Evolutionary conservation across 2,888 invertebrate species (phyloP).

Genomic region (Euphydryas editha): DNA sequence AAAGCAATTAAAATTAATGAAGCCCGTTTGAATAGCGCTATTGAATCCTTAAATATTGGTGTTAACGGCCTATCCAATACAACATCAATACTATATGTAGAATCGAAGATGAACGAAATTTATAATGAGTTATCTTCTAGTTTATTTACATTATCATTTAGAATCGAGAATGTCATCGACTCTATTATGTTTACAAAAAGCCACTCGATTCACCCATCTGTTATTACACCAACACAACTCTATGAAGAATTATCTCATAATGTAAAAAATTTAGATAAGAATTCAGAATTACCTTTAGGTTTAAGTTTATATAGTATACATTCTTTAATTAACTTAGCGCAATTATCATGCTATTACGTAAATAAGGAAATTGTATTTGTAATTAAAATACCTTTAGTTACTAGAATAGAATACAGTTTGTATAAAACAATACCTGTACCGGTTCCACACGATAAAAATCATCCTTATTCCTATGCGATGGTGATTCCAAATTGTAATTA

Average conservation of each 20-base stretch:
- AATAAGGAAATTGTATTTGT: slow-evolving; percentile 29
- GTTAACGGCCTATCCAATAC: neutral
- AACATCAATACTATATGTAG: slow-evolving; percentile 1
- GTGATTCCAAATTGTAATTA: too few relatives aligned
- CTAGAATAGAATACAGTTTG: slow-evolving; percentile 19
- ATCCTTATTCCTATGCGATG: too few relatives aligned
- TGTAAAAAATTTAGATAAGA: slow-evolving; percentile 1
- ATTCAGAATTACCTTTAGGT: slow-evolving; percentile 14
- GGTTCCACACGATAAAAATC: slow-evolving; percentile 23
- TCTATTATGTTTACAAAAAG: slow-evolving; percentile 18
- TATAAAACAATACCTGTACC: slow-evolving; percentile 38
- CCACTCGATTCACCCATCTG: slow-evolving; percentile 40
- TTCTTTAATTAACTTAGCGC: slow-evolving; percentile 27
- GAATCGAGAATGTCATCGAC: slow-evolving; percentile 38
- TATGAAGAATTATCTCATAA: slow-evolving; percentile 31
- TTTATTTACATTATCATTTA: slow-evolving; percentile 36
- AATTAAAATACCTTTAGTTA: slow-evolving; percentile 22
- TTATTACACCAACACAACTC: slow-evolving; percentile 37
- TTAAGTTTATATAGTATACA: slow-evolving; percentile 34
- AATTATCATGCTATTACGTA: slow-evolving; percentile 31
- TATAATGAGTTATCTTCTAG: slow-evolving; percentile 31
- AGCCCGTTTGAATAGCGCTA: slow-evolving; percentile 28
- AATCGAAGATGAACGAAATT: slow-evolving; percentile 3
- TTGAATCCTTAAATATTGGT: slow-evolving; percentile 23
- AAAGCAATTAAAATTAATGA: slow-evolving; percentile 19